Evolutionary conservation across 1,140 invertebrate genomes (phyloP), one percentile per base, ranked within the genome.

Genomic region (Bicyclus anynana): DNA sequence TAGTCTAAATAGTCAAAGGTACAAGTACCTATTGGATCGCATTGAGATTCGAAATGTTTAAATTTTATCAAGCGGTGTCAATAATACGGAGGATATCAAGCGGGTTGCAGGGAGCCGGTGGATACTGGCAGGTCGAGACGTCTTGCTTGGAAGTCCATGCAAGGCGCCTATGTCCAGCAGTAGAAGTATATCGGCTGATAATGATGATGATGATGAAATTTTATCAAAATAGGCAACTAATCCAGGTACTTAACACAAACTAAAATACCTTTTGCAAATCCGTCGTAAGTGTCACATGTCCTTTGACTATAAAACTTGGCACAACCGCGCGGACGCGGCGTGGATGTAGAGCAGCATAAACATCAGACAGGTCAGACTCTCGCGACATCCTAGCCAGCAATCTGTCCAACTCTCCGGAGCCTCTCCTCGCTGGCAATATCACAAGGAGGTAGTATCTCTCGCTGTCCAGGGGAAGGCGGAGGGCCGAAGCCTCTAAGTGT

Each of bases 391-490:
- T 67, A 0, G 69, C 69, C 21, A 89, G 65, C 27, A 90, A 57
- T 12, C 81, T 62, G 12, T 64, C 77, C n/a, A 90, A 48, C 57
- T 81, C 84, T 5, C 80, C 75, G 4, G 89, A 84, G 16, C 88
- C 84, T 52, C 89, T 78, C 37, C 90, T 82, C 5, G 87, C 69
- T 0, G 92, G 92, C 50, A 93, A 67, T 29, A 93, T 74, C 33
- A 93, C 88, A 27, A 93, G 80, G 2, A 93, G 75, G 69, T 93
- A 93, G 67, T 93, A 93, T 21, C 91, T 89, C 0, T 89, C 86
- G 48, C 91, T 92, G 67, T 96, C 94, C 33, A 96, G 74, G 10
- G 94, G 94, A 70, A 96, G 91, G 61, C 94, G 93, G 37, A 96
- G 74, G 12, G 92, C 94, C 12, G 92, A 90, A 2, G 94, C 91